Percentiles rank a stretch among this genome's conserved stretches.
Conservation (phyloP, 2,797 vertebrate species). For the Octomys mimax region DNA sequence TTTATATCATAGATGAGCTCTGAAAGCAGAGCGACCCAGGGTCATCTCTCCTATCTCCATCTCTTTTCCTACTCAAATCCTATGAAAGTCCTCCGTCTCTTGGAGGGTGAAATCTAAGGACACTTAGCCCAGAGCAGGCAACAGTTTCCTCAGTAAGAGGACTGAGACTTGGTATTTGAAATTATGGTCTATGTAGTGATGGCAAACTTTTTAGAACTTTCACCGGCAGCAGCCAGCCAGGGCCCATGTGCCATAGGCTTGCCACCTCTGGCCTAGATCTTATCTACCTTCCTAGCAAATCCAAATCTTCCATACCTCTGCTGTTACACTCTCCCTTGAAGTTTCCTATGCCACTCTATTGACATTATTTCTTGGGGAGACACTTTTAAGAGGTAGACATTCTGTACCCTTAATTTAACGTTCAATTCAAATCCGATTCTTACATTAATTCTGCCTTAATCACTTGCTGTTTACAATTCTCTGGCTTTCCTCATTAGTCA, state of each 20-base stretch:
- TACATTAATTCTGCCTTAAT: neutral
- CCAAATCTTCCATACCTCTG: neutral
- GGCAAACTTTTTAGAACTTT: neutral
- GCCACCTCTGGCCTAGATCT: neutral
- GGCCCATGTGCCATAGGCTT: neutral
- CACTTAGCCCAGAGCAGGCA: neutral
- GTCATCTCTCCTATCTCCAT: neutral
- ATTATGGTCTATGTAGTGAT: neutral
- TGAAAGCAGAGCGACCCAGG: conserved; percentile 11
- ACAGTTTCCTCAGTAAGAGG: conserved; percentile 17
- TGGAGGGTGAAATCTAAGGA: neutral
- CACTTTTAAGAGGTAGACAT: neutral
- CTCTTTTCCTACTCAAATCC: neutral
- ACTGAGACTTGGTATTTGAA: neutral
- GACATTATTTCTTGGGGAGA: neutral
- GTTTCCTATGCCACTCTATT: neutral
- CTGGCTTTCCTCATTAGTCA: neutral
- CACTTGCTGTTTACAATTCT: conserved; percentile 41
- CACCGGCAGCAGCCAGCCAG: neutral
- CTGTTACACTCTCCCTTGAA: neutral
- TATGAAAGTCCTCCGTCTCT: neutral
- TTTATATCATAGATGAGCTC: neutral
- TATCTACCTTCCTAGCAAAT: neutral
- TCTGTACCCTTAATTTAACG: neutral
- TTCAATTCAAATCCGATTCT: neutral